Evolutionary conservation across 2,113 vertebrate genomes (phyloP).

Genomic region (Mionectes macconnelli): DNA sequence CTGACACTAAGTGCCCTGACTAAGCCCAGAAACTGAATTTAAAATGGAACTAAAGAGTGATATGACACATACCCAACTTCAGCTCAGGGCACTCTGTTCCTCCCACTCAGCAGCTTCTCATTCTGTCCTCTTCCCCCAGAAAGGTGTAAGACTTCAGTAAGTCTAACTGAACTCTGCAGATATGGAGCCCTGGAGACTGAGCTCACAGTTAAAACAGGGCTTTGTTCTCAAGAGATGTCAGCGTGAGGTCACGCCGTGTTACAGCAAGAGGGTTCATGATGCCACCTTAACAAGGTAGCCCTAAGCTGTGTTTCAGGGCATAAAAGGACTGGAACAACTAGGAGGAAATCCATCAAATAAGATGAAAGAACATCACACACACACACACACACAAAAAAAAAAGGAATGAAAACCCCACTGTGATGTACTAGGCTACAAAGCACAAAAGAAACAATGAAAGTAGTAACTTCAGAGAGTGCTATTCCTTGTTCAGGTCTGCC

Average conservation of each 20-base stretch:
- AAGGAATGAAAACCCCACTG: neutral
- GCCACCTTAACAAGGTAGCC: constrained; percentile 21
- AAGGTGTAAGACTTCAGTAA: neutral
- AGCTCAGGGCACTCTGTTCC: neutral
- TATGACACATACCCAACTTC: neutral
- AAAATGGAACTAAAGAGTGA: neutral
- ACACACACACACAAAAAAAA: neutral
- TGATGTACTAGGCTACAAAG: constrained; percentile 16
- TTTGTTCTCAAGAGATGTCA: constrained; percentile 40
- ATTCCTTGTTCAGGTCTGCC: neutral
- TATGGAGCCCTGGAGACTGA: neutral
- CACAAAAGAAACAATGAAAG: constrained; percentile 34
- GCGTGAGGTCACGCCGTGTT: neutral
- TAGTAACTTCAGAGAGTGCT: constrained; percentile 1
- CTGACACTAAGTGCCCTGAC: neutral
- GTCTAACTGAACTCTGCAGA: neutral
- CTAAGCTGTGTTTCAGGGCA: constrained; percentile 27
- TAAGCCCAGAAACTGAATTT: neutral
- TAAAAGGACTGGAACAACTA: constrained; percentile 29
- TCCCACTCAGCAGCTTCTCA: neutral
- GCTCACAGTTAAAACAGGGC: neutral
- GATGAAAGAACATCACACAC: constrained; percentile 21
- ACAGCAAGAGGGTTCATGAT: neutral
- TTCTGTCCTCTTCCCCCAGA: neutral
- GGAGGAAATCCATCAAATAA: constrained; percentile 20